Conservation (phyloP, 2,888 invertebrate genomes). For the Drosophila pseudotalamancana region DNA sequence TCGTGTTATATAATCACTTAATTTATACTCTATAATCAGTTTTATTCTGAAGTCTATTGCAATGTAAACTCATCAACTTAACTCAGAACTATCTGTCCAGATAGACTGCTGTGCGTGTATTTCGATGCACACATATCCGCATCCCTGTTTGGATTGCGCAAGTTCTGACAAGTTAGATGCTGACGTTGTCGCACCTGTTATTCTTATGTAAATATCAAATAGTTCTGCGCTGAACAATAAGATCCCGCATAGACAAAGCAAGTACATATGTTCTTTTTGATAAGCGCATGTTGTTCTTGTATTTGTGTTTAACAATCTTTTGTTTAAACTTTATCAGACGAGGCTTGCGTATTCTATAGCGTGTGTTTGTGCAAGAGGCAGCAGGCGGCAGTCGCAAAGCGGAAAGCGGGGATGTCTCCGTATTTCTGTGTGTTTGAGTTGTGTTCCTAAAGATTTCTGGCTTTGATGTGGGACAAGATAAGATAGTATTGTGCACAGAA, state of each 20-base stretch:
- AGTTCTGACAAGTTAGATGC: constrained; percentile 36
- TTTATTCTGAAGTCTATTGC: too few species aligned
- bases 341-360: constrained; percentile 36
- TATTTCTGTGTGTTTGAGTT: constrained; percentile 20
- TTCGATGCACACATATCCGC: neutral
- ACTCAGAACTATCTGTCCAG: neutral
- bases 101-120: neutral
- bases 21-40: too few species aligned
- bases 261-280: constrained; percentile 48
- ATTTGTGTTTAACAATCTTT: constrained; percentile 35
- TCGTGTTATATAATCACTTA: too few species aligned
- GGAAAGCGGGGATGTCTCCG: constrained; percentile 9
- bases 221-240: constrained; percentile 54
- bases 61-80: too few species aligned
- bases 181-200: constrained; percentile 66
- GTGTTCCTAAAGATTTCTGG: constrained; percentile 46
- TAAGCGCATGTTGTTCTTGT: constrained; percentile 43
- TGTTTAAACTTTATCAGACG: constrained; percentile 66
- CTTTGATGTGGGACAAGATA: constrained; percentile 57
- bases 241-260: constrained; percentile 35
- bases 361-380: neutral
- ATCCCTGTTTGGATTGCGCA: constrained; percentile 26
- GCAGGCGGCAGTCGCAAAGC: constrained; percentile 4
- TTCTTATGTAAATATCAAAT: constrained; percentile 69
- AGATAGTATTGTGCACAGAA: constrained; percentile 44